A percentile compares a stretch with the other conserved stretches of the same genome.
phyloP scores from a whole-genome alignment of 2,797 vertebrate species.

The Cuculus canorus region DNA sequence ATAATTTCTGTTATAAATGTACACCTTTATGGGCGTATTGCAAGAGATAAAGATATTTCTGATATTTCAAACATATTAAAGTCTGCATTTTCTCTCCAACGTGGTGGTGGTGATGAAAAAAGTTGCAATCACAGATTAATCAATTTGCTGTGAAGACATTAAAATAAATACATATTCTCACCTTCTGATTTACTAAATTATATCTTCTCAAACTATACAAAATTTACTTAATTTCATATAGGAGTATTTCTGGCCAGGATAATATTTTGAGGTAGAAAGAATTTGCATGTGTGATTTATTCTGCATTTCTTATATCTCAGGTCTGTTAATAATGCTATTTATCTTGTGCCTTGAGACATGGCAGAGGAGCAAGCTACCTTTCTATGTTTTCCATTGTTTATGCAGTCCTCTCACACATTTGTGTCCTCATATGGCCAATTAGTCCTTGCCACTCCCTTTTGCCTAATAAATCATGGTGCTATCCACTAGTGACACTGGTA shows the following conservation, averaged over 20 bases:
- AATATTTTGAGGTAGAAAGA: neutral
- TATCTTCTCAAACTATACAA: neutral
- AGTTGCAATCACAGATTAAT: neutral
- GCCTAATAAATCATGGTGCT: constrained; percentile 62
- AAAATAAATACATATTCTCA: neutral
- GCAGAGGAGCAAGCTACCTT: neutral
- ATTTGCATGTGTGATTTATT: neutral
- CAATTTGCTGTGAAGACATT: neutral
- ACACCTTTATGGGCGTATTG: neutral
- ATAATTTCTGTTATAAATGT: neutral
- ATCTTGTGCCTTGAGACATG: neutral
- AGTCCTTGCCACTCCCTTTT: constrained; percentile 54
- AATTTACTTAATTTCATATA: neutral
- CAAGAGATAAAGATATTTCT: neutral
- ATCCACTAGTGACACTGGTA: constrained; percentile 33
- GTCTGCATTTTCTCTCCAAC: neutral
- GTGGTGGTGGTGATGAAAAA: neutral
- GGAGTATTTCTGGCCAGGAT: neutral
- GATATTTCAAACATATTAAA: neutral
- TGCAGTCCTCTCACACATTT: constrained; percentile 29
- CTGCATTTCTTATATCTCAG: neutral
- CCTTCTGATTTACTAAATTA: neutral
- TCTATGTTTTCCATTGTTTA: neutral
- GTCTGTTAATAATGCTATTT: constrained; percentile 23
- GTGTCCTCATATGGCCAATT: constrained; percentile 32